A percentile compares a stretch with the other conserved stretches of the same genome.
Evolutionary conservation across 2,113 vertebrate genomes (phyloP).

Genomic region (Phrynocephalus versicolor): DNA sequence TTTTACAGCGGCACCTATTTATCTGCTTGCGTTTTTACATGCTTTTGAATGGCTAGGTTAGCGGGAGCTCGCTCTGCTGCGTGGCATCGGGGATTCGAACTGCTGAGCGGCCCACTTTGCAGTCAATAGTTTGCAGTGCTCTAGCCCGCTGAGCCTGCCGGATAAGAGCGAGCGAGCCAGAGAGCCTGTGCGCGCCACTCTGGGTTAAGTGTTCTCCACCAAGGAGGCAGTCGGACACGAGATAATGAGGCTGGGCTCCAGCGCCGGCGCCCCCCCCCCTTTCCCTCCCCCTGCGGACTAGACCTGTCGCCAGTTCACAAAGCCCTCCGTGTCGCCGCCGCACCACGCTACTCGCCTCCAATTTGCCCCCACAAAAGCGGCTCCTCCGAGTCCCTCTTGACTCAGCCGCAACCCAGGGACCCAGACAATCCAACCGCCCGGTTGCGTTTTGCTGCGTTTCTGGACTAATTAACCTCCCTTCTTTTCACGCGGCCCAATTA

Average conservation of each 20-base stretch:
- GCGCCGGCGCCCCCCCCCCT: constrained; percentile 68
- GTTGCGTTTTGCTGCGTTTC: constrained; percentile 86
- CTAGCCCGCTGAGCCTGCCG: too few relatives aligned
- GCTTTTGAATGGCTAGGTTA: too few relatives aligned
- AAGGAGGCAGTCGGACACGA: constrained; percentile 85
- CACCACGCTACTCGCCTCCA: constrained; percentile 91
- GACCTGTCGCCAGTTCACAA: constrained; percentile 88
- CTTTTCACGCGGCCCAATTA: constrained; percentile 91
- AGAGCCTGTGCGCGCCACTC: constrained; percentile 33
- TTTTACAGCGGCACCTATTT: too few relatives aligned
- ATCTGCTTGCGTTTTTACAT: neutral
- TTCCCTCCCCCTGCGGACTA: constrained; percentile 75
- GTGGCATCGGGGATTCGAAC: too few relatives aligned
- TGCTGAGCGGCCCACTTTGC: too few relatives aligned
- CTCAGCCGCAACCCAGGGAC: constrained; percentile 81
- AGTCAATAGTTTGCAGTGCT: too few relatives aligned
- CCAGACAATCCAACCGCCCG: constrained; percentile 83
- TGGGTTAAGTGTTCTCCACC: constrained; percentile 78
- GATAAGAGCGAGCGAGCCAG: neutral
- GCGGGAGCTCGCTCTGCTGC: too few relatives aligned
- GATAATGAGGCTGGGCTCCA: constrained; percentile 87
- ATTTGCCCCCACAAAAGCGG: constrained; percentile 94
- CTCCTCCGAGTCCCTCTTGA: constrained; percentile 87
- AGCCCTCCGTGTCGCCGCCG: constrained; percentile 84
- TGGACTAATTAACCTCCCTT: constrained; percentile 92